phyloP scores from a whole-genome alignment of 1,140 invertebrate genomes.

The Drosophila carrolli region DNA sequence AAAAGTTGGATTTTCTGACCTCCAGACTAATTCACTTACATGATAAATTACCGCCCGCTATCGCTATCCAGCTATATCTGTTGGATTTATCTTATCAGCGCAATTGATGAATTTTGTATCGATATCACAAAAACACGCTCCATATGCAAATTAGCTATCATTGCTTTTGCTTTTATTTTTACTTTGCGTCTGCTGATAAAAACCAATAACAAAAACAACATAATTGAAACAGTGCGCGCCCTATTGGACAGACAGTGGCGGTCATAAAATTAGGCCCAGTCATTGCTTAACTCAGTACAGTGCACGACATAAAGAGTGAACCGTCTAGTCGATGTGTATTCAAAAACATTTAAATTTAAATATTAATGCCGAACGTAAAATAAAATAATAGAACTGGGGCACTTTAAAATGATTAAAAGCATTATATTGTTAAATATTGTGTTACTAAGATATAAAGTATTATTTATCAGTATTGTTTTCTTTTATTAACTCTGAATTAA shows the following conservation, averaged over 20 bases:
- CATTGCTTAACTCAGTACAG: slow-evolving; percentile 12
- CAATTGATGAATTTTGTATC: slow-evolving; percentile 58
- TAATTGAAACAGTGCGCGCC: slow-evolving; percentile 41
- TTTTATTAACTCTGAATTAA: too few relatives aligned
- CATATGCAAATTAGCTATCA: slow-evolving; percentile 77
- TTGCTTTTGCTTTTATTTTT: slow-evolving; percentile 38
- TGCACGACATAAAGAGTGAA: not conserved
- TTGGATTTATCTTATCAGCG: slow-evolving; percentile 39
- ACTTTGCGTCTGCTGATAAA: slow-evolving; percentile 47
- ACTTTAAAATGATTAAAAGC: too few relatives aligned
- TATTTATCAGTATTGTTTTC: too few relatives aligned
- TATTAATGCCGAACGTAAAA: too few relatives aligned
- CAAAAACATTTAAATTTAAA: too few relatives aligned
- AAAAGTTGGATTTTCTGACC: not conserved
- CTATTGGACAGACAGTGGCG: slow-evolving; percentile 68
- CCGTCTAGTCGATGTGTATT: too few relatives aligned
- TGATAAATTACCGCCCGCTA: slow-evolving; percentile 48
- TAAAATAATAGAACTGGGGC: too few relatives aligned
- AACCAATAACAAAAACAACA: slow-evolving; percentile 60
- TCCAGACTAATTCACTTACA: slow-evolving; percentile 49
- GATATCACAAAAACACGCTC: slow-evolving; percentile 45
- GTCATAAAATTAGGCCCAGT: slow-evolving; percentile 53
- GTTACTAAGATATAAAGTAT: too few relatives aligned
- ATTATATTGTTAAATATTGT: too few relatives aligned
- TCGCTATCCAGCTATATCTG: slow-evolving; percentile 41